These are phyloP conservation scores for Cuniculus paca DNA, from an alignment of 2,797 vertebrate genomes.

Conservation along the genomic window DNA sequence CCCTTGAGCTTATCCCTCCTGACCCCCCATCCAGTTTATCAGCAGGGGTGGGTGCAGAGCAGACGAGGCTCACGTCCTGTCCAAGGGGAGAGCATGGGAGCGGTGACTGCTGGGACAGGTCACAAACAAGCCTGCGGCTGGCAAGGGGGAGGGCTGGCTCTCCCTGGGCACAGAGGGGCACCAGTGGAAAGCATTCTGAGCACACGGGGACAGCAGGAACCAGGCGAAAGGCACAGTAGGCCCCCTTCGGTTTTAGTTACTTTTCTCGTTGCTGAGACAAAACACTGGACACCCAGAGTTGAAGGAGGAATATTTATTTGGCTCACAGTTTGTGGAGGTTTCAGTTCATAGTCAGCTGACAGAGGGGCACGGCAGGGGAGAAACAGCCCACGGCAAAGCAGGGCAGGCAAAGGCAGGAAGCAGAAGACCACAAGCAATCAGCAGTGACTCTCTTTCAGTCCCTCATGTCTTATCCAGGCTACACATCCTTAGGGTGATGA, in stretches of 20 bases:
- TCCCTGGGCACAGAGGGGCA: neutral
- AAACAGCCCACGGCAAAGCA: neutral
- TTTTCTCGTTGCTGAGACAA: neutral
- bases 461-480: neutral
- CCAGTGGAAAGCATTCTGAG: neutral
- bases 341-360: neutral
- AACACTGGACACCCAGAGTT: neutral
- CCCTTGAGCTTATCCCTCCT: rapidly evolving
- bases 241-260: neutral
- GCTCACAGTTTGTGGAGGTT: neutral
- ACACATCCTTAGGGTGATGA: neutral
- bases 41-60: neutral
- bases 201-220: neutral
- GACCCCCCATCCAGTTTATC: neutral
- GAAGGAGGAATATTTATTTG: neutral
- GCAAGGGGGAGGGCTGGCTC: neutral
- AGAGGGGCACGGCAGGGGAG: neutral
- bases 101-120: rapidly evolving
- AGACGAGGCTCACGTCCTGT: neutral
- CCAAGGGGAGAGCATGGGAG: neutral
- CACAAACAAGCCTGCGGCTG: too few species aligned
- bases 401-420: neutral
- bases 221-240: neutral
- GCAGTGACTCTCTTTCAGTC: neutral
- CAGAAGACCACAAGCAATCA: neutral